Conservation (phyloP, 2,888 invertebrate species). For the Thereva unica region DNA sequence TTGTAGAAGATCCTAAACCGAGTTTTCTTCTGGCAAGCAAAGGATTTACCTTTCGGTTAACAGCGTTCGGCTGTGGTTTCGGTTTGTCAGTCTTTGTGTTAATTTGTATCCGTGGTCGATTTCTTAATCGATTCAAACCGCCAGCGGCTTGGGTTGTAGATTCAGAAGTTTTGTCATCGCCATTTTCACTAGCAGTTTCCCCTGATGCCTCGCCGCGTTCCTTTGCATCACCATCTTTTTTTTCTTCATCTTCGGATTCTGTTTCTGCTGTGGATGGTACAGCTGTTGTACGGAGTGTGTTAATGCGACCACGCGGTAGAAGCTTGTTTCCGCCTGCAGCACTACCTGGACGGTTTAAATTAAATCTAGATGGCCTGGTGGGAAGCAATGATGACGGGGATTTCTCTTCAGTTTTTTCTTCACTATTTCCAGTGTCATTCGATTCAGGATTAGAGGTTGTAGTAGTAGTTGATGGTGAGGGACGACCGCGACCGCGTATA, state of each 20-base stretch:
- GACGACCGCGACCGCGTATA: constrained; percentile 53
- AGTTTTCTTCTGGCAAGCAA: constrained; percentile 54
- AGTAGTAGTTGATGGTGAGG: constrained; percentile 48
- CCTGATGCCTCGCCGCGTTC: constrained; percentile 42
- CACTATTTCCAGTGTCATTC: constrained; percentile 44
- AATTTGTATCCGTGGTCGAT: constrained; percentile 55
- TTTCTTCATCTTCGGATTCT: constrained; percentile 28
- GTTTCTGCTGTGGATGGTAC: constrained; percentile 46
- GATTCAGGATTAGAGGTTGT: constrained; percentile 45
- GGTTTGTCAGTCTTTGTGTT: constrained; percentile 55
- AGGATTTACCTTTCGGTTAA: constrained; percentile 55
- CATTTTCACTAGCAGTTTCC: constrained; percentile 9
- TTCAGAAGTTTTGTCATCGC: constrained; percentile 27
- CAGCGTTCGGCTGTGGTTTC: constrained; percentile 46
- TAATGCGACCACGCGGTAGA: constrained; percentile 51
- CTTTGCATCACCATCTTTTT: constrained; percentile 16
- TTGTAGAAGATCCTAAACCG: constrained; percentile 49
- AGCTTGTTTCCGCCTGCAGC: constrained; percentile 48
- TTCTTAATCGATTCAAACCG: constrained; percentile 55
- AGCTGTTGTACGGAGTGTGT: constrained; percentile 44
- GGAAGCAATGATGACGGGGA: constrained; percentile 46
- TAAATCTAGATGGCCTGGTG: constrained; percentile 53
- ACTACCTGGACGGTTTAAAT: constrained; percentile 50
- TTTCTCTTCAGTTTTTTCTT: constrained; percentile 46
- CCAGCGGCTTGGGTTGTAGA: constrained; percentile 38